Percentiles rank a stretch among this genome's conserved stretches.
Evolutionary conservation across 2,888 invertebrate species (phyloP).

Genomic region (Drosophila parthenogenetica): DNA sequence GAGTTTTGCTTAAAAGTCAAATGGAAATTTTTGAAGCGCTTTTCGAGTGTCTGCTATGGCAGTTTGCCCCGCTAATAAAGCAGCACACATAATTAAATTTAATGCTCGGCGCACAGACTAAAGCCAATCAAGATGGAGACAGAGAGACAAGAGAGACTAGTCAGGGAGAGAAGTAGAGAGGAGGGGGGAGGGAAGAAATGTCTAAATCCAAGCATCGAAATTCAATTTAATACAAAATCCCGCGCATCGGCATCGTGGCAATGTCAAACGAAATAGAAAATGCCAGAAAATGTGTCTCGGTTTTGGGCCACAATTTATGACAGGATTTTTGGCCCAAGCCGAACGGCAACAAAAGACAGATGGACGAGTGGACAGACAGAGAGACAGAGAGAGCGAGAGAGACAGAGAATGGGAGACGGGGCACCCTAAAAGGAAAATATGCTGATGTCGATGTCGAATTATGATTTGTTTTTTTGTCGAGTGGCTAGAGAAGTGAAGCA

Average conservation of each 20-base stretch:
- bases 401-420: slow-evolving; percentile 42
- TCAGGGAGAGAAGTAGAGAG: not conserved
- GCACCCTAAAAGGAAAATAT: slow-evolving; percentile 64
- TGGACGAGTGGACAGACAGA: not conserved
- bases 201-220: slow-evolving; percentile 73
- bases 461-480: slow-evolving; percentile 77
- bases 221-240: slow-evolving; percentile 80
- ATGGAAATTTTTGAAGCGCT: slow-evolving; percentile 45
- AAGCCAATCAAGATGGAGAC: slow-evolving; percentile 27
- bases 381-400: slow-evolving; percentile 31
- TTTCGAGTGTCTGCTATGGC: slow-evolving; percentile 24
- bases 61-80: slow-evolving; percentile 60
- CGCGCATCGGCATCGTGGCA: slow-evolving; percentile 60
- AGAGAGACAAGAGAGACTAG: not conserved
- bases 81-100: slow-evolving; percentile 72
- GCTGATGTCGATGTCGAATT: slow-evolving; percentile 81
- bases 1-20: slow-evolving; percentile 31
- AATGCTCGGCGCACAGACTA: slow-evolving; percentile 59
- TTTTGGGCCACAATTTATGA: slow-evolving; percentile 70
- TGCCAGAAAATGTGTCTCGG: slow-evolving; percentile 69
- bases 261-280: slow-evolving; percentile 68
- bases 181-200: slow-evolving; percentile 14
- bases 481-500: slow-evolving; percentile 25
- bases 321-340: slow-evolving; percentile 65
- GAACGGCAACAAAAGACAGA: slow-evolving; percentile 31